phyloP scores from a whole-genome alignment of 2,797 vertebrate genomes.

The Phylloscopus collybita region DNA sequence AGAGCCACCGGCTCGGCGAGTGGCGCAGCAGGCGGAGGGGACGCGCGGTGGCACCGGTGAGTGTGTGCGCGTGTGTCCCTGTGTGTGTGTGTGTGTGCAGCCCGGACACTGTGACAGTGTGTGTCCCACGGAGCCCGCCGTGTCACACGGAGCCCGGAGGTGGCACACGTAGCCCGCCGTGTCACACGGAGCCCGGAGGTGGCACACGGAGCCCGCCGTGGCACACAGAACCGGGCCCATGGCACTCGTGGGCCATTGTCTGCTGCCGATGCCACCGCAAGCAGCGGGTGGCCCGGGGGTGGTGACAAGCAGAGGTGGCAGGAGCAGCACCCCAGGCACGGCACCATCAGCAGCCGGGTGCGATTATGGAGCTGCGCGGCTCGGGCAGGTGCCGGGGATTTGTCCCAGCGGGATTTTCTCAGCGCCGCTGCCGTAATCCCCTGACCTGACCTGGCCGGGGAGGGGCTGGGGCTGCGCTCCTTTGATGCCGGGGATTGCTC shows the following conservation, averaged over 20 bases:
- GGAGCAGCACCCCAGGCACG: fast-evolving
- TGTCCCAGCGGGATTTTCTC: slow-evolving; percentile 24
- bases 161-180: no score
- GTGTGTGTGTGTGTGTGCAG: background rate
- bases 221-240: fast-evolving
- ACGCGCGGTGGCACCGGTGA: background rate
- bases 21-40: background rate
- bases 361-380: background rate
- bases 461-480: background rate
- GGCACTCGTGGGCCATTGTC: slow-evolving; percentile 6
- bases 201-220: background rate
- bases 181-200: background rate
- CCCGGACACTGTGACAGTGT: fast-evolving
- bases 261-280: background rate
- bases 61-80: background rate
- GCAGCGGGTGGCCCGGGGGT: background rate
- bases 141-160: background rate
- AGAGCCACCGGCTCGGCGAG: background rate
- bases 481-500: background rate
- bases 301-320: background rate
- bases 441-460: background rate
- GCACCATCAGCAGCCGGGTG: fast-evolving
- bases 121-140: background rate
- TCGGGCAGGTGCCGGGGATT: slow-evolving; percentile 21
- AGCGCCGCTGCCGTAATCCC: background rate